These are phyloP conservation scores for Orchestia grillus DNA, from an alignment of 1,140 invertebrate species.

Conservation along the genomic window DNA sequence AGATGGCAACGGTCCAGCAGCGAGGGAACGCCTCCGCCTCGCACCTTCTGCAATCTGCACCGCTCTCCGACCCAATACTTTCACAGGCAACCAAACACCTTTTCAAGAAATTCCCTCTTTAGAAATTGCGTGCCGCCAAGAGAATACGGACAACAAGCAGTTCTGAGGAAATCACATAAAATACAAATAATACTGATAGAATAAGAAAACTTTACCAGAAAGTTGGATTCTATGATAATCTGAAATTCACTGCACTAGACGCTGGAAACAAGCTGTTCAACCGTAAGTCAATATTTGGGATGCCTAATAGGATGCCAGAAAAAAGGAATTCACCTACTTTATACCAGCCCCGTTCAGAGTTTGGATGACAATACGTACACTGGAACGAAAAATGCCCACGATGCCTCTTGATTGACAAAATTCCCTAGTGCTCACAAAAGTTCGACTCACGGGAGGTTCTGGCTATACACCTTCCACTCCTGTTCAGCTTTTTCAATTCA, in stretches of 20 bases:
- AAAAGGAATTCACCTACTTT: not conserved
- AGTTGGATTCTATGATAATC: not conserved
- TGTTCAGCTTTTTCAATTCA: no score
- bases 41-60: not conserved
- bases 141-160: not conserved
- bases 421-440: no score
- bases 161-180: not conserved
- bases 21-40: not conserved
- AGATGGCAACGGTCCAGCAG: constrained; percentile 27
- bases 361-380: no score
- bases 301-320: not conserved
- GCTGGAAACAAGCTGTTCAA: not conserved
- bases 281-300: not conserved
- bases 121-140: not conserved
- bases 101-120: not conserved
- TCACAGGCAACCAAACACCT: not conserved
- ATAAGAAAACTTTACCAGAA: not conserved
- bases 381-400: no score
- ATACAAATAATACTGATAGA: not conserved
- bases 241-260: not conserved
- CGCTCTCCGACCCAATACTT: constrained; percentile 27
- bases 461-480: no score
- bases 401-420: no score
- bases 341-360: no score
- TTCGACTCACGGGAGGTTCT: no score